Evolutionary conservation across 2,888 invertebrate species (phyloP), one percentile per base, ranked within the genome.

Genomic region (Troilus luridus): DNA sequence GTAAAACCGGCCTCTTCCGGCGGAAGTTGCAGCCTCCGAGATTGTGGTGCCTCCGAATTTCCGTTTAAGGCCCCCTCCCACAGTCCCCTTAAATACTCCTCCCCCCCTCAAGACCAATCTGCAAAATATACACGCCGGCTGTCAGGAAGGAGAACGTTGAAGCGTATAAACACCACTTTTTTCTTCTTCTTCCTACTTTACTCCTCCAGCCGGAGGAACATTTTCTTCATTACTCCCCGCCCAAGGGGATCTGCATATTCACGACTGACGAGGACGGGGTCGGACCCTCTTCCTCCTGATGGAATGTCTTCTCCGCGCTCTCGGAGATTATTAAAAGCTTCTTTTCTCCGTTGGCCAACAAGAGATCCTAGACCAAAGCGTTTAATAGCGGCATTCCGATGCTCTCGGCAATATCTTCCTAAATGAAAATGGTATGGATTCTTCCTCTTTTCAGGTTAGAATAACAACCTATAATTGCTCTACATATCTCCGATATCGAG

Each of bases 111-210:
- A 10, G 85, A 85, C 85, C 85, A 85, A 85, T 85, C 85, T 85
- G 56, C 85, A 85, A 85, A 85, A 85, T 85, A 85, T 85, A 85
- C 85, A 85, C 85, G 58, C 85, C 85, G 56, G 85, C 56, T 85
- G 85, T 54, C 89, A 62, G 89, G 89, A 89, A 89, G 54, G 89
- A 64, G 89, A 64, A 89, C 67, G 89, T 89, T 89, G 64, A 89
- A 89, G 89, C 89, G 89, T 89, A 89, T 89, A 89, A 89, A 89
- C 89, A 89, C 89, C 64, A 64, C 54, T 89, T 89, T 89, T 64
- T 21, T 58, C n/a, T 64, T 27, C 41, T 64, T 21, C 54, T 14
- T 64, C 19, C 41, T 54, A 62, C 89, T 64, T 62, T 54, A 19
- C 54, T 24, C 64, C 89, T 64, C 89, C 3, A 62, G 19, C 67